Percentiles rank a stretch among this genome's conserved stretches.
Conservation (phyloP, 2,113 vertebrate species). For the Xyrauchen texanus region DNA sequence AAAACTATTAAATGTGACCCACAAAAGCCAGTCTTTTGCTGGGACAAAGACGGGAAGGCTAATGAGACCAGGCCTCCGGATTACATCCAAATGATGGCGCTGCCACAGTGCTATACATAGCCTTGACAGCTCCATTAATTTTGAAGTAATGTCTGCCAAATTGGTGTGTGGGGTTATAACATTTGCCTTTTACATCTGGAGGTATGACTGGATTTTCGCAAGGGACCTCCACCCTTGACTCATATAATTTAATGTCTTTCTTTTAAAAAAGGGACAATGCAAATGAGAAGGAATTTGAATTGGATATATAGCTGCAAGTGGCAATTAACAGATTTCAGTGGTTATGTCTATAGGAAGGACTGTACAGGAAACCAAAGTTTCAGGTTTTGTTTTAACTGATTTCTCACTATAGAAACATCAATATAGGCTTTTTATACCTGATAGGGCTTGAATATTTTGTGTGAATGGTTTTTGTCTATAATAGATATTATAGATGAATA, state of each 20-base stretch:
- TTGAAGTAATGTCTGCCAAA: constrained; percentile 56
- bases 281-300: neutral
- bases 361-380: neutral
- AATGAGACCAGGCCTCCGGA: constrained; percentile 52
- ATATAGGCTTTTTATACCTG: neutral
- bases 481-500: no score
- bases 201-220: constrained; percentile 39
- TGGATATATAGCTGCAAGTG: neutral
- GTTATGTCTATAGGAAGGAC: neutral
- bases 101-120: constrained; percentile 52
- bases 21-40: constrained; percentile 24
- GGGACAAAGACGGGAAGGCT: constrained; percentile 30
- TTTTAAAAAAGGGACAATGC: neutral
- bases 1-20: constrained; percentile 46
- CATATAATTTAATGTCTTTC: neutral
- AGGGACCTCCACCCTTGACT: constrained; percentile 17
- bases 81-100: constrained; percentile 53
- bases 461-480: no score
- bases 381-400: no score
- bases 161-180: constrained; percentile 43
- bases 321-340: neutral
- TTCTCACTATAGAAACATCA: neutral
- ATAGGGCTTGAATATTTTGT: no score
- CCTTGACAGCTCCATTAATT: constrained; percentile 58
- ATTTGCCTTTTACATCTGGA: constrained; percentile 51